Percentiles rank a stretch among this genome's conserved stretches.
These are phyloP conservation scores for Conus betulinus DNA, from an alignment of 1,140 invertebrate genomes.

Conservation along the genomic window DNA sequence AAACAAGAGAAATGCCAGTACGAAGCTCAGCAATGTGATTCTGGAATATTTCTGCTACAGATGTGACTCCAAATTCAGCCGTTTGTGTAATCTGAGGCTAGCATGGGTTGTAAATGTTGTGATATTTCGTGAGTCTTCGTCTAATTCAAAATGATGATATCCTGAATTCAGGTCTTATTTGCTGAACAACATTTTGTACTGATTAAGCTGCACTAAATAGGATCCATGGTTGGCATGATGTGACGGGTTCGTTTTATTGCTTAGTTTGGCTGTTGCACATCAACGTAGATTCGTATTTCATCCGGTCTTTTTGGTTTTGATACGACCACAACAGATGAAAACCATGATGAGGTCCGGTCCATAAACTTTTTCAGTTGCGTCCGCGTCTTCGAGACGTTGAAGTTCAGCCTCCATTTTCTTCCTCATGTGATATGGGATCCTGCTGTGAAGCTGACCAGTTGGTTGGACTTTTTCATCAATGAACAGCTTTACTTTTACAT, in stretches of 20 bases:
- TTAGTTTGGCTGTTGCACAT: no score
- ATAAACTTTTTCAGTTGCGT: background rate
- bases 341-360: conserved; percentile 26
- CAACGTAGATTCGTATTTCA: no score
- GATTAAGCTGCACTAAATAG: no score
- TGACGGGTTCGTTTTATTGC: no score
- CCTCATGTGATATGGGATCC: background rate
- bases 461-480: background rate
- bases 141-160: conserved; percentile 47
- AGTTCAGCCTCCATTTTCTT: background rate
- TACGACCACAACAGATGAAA: background rate
- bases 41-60: conserved; percentile 49
- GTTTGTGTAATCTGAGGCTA: conserved; percentile 37
- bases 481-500: background rate
- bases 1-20: conserved; percentile 32
- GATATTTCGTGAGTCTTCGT: conserved; percentile 39
- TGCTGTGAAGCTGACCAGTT: background rate
- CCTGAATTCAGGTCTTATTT: background rate
- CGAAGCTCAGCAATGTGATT: conserved; percentile 39
- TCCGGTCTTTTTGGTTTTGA: background rate
- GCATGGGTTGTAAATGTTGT: conserved; percentile 47
- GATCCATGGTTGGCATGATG: no score
- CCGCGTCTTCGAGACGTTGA: conserved; percentile 1
- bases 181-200: background rate
- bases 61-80: conserved; percentile 47